phyloP scores from a whole-genome alignment of 1,140 invertebrate species.

The Brachionus calyciflorus region DNA sequence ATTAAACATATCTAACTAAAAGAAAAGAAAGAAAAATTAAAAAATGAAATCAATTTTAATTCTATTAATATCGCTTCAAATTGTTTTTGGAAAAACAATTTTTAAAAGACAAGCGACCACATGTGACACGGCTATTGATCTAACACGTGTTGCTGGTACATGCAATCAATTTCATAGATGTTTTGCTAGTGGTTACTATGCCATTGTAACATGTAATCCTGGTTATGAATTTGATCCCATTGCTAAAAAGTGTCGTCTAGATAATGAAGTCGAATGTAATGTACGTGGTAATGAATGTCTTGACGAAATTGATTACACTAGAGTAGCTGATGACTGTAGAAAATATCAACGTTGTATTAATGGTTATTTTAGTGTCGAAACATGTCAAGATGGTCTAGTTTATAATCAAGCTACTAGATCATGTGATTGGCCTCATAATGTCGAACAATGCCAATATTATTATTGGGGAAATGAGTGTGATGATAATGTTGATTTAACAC shows the following conservation, averaged over 20 bases:
- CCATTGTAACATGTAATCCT: background rate
- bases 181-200: slow-evolving; percentile 8
- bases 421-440: slow-evolving; percentile 16
- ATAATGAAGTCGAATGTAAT: background rate
- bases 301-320: background rate
- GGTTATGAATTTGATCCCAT: slow-evolving; percentile 1
- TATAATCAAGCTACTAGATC: background rate
- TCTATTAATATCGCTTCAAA: background rate
- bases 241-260: background rate
- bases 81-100: background rate
- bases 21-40: no score
- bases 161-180: slow-evolving; percentile 24
- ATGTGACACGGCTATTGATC: background rate
- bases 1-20: no score
- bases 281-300: background rate
- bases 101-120: slow-evolving; percentile 5
- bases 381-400: background rate
- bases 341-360: background rate
- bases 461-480: slow-evolving; percentile 27
- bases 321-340: background rate
- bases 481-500: background rate
- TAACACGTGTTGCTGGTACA: background rate
- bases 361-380: background rate
- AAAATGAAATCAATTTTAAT: background rate
- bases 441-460: background rate